Conservation (phyloP, 2,113 vertebrate species). For the Sinocyclocheilus anshuiensis region DNA sequence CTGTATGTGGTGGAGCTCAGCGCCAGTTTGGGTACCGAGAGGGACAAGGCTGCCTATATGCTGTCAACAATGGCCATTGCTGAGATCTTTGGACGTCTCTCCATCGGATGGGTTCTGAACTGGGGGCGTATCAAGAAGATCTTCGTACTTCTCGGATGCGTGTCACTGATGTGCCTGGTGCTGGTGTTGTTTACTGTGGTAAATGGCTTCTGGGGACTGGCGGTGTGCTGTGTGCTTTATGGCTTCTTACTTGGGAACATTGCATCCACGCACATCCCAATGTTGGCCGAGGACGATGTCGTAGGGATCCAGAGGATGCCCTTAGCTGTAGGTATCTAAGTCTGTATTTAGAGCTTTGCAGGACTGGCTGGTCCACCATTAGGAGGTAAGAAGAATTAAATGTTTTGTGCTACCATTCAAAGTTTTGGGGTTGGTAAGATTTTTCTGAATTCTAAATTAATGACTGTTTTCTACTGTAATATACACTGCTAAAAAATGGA, state of each 20-base stretch:
- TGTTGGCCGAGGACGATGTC: slow-evolving; percentile 93
- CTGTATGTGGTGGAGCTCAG: slow-evolving; percentile 92
- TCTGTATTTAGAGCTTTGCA: slow-evolving; percentile 93
- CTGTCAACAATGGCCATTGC: slow-evolving; percentile 88
- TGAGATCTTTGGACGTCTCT: slow-evolving; percentile 86
- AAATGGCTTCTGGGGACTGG: slow-evolving; percentile 84
- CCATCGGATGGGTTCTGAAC: slow-evolving; percentile 84
- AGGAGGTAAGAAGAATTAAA: slow-evolving; percentile 79
- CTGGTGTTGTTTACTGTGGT: slow-evolving; percentile 88
- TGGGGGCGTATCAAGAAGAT: slow-evolving; percentile 82
- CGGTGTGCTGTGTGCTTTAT: slow-evolving; percentile 84
- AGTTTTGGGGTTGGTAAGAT: neutral
- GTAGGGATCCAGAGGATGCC: slow-evolving; percentile 91
- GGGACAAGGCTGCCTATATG: slow-evolving; percentile 82
- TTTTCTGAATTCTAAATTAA: too few species aligned
- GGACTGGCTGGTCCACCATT: slow-evolving; percentile 94
- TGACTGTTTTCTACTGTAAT: neutral
- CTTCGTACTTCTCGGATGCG: slow-evolving; percentile 86
- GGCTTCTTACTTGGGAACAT: slow-evolving; percentile 90
- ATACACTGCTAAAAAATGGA: neutral
- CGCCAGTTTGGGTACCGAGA: slow-evolving; percentile 82
- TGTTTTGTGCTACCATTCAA: neutral
- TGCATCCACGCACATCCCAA: slow-evolving; percentile 87
- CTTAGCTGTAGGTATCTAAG: slow-evolving; percentile 90
- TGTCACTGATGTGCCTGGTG: slow-evolving; percentile 76